Evolutionary conservation across 2,888 invertebrate genomes (phyloP).

Genomic region (Drosophila eohydei): DNA sequence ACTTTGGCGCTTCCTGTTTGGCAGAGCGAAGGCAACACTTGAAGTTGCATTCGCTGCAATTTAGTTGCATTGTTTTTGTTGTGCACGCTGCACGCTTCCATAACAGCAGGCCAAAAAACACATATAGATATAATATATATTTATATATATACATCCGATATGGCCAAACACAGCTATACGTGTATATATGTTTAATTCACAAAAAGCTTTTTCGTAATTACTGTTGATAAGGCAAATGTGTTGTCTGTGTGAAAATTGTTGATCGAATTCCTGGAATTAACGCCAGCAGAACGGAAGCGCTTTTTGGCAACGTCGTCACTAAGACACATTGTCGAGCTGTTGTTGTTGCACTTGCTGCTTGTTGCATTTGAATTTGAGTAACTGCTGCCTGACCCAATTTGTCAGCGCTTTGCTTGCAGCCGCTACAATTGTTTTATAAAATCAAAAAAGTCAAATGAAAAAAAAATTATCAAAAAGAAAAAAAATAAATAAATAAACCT

Average conservation of each 20-base stretch:
- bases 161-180: not conserved
- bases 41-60: constrained; percentile 61
- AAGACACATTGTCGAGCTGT: constrained; percentile 17
- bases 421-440: constrained; percentile 47
- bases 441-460: constrained; percentile 22
- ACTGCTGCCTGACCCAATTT: constrained; percentile 53
- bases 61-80: constrained; percentile 71
- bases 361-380: constrained; percentile 44
- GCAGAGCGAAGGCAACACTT: constrained; percentile 31
- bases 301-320: constrained; percentile 66
- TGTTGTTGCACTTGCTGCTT: constrained; percentile 16
- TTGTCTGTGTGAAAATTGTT: constrained; percentile 70
- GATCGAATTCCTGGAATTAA: constrained; percentile 71
- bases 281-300: constrained; percentile 58
- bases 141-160: constrained; percentile 8
- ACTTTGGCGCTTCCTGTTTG: constrained; percentile 63
- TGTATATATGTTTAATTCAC: constrained; percentile 56
- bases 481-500: constrained; percentile 29
- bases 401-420: constrained; percentile 50
- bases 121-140: not conserved
- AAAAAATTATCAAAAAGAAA: not conserved
- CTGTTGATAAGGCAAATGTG: constrained; percentile 65
- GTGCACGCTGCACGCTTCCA: constrained; percentile 69
- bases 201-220: constrained; percentile 49
- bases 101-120: constrained; percentile 14